Conservation (phyloP, 2,888 invertebrate genomes). For the Idaea dimidiata region DNA sequence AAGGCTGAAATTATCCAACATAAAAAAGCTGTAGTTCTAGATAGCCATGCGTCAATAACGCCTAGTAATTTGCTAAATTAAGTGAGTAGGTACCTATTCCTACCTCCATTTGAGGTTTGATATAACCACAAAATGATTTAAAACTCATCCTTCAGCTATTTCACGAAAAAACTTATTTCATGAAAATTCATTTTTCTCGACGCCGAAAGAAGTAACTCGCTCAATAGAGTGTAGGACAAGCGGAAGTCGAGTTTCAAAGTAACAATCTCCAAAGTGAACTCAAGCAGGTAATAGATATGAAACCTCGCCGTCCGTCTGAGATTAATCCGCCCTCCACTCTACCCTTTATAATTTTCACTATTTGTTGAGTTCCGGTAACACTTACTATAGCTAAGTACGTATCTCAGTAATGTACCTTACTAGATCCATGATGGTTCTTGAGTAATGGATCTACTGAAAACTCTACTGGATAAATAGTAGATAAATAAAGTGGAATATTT, state of each 20-base stretch:
- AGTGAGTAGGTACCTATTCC: no score
- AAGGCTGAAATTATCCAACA: no score
- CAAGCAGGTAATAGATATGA: constrained; percentile 43
- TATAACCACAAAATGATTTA: no score
- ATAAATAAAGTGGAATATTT: no score
- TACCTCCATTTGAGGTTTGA: no score
- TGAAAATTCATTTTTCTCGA: constrained; percentile 10
- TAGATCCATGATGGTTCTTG: no score
- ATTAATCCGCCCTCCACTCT: constrained; percentile 46
- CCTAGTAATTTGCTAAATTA: no score
- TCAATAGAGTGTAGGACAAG: constrained; percentile 2
- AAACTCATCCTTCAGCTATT: background rate
- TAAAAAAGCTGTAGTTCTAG: no score
- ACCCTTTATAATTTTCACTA: constrained; percentile 49
- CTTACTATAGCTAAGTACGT: background rate
- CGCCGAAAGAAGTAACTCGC: constrained; percentile 5
- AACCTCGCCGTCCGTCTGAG: constrained; percentile 23
- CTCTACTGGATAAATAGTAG: no score
- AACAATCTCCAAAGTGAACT: constrained; percentile 37
- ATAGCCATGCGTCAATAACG: no score
- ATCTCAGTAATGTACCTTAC: background rate
- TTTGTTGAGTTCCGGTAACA: constrained; percentile 32
- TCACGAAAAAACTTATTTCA: constrained; percentile 3
- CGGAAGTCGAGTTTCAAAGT: constrained; percentile 22
- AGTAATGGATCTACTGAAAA: no score